Percentiles rank a stretch among this genome's conserved stretches.
phyloP scores from a whole-genome alignment of 2,113 vertebrate species.

The human (Homo sapiens) region GRCh38 chr2:189571501-189572000 shows the following conservation, averaged over 20 bases:
- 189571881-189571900: neutral
- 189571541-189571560: neutral
- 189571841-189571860: constrained; percentile 83
- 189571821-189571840: constrained; percentile 95
- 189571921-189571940: neutral
- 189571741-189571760: constrained; percentile 99
- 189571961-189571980: constrained; percentile 44
- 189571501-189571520: neutral
- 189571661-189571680: constrained; percentile 6
- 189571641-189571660: neutral
- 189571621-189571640: neutral
- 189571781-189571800: constrained; percentile 98
- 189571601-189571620: neutral
- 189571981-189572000: neutral
- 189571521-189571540: neutral
- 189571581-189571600: neutral
- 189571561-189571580: neutral
- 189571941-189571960: neutral
- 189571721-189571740: constrained; percentile 93
- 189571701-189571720: constrained; percentile 91
- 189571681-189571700: neutral
- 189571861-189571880: constrained; percentile 32
- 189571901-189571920: neutral
- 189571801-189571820: constrained; percentile 97
- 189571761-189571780: constrained; percentile 96